phyloP scores from a whole-genome alignment of 2,797 vertebrate genomes.

The Acrossocheilus wenchowensis region DNA sequence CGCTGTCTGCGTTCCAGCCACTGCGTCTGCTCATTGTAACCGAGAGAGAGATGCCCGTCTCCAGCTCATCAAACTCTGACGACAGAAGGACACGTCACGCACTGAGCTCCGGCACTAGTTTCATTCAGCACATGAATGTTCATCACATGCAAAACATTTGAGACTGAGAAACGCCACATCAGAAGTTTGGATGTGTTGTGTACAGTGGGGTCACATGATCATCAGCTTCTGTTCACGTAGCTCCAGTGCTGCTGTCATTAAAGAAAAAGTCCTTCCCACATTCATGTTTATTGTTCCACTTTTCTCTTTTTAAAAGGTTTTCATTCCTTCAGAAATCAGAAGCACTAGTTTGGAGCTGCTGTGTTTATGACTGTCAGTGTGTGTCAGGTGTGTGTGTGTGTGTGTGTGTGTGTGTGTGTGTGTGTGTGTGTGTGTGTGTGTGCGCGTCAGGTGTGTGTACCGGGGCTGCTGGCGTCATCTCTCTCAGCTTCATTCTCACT shows the following conservation, averaged over 20 bases:
- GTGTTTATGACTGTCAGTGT: not conserved
- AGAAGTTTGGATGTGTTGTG: not conserved
- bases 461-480: slow-evolving; percentile 92
- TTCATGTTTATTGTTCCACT: not conserved
- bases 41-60: slow-evolving; percentile 78
- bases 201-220: not conserved
- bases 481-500: slow-evolving; percentile 96
- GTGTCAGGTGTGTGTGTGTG: not conserved
- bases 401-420: not conserved
- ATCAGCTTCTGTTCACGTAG: not conserved
- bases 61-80: slow-evolving; percentile 89
- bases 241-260: not conserved
- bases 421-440: not conserved
- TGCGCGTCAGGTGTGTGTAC: slow-evolving; percentile 66
- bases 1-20: slow-evolving; percentile 61
- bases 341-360: not conserved
- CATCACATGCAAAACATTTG: not conserved
- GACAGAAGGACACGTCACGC: not conserved
- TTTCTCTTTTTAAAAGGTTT: not conserved
- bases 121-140: not conserved
- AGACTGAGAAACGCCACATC: not conserved
- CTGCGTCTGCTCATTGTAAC: slow-evolving; percentile 60
- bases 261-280: not conserved
- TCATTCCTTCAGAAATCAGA: not conserved
- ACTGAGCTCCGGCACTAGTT: not conserved